Evolutionary conservation across 1,140 invertebrate species (phyloP), one percentile per base, ranked within the genome.

Genomic region (Achatina immaculata): DNA sequence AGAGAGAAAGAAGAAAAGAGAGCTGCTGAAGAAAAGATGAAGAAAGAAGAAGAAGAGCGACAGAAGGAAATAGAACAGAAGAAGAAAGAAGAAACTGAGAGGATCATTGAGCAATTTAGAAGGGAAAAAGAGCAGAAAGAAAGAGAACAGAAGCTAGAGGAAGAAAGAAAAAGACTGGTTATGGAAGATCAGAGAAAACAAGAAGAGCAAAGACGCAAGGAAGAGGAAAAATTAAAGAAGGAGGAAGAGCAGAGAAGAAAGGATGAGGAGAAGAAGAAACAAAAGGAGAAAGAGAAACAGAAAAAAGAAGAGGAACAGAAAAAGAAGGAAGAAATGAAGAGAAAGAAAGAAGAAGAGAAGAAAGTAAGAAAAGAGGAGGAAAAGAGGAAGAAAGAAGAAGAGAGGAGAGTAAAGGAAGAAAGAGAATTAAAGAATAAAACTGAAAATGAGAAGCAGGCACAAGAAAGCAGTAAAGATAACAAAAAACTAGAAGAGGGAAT

Each of bases 1-100:
- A 48, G 31, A 31, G 68, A 45, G 45, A 36, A 34, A 51, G 0
- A 51, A 71, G 65, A 69, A 71, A 31, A 42, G 68, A n/a, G 71
- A 34, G 40, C n/a, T 43, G 62, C 31, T 40, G 66, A 68, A 55
- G 16, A 72, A 28, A 73, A 55, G 55, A 42, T 72, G 19, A 62
- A 55, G 40, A 14, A 72, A 55, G 43, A 55, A 51, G 78, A 71
- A 38, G 43, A 55, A n/a, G 43, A 62, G 55, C 51, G 43, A 65
- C 40, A 55, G 42, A 51, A 31, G n/a, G 45, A 55, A 62, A 62
- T 31, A 6, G 58, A 62, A 19, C n/a, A 31, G 31, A 62, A 31
- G 6, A 31, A 31, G 28, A 42, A 38, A 45, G 51, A 78, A 78
- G 51, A 65, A 80, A 28, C n/a, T 36, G 38, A 43, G 38, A n/a